Evolutionary conservation across 1,140 invertebrate species (phyloP), one percentile per base, ranked within the genome.

Genomic region (Papilio helenus): DNA sequence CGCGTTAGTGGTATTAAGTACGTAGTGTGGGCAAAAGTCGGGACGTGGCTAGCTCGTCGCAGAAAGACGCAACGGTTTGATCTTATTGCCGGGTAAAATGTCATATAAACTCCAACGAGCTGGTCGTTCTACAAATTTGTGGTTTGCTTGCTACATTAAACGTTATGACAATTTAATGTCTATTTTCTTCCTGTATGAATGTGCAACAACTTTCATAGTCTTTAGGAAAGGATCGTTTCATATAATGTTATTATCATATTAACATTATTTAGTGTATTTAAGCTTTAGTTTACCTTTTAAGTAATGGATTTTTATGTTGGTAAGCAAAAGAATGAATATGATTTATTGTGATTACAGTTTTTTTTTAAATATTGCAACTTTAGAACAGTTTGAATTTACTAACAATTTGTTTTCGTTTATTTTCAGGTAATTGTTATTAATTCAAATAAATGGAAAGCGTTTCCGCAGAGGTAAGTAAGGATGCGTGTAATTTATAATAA

Each of bases 51-150:
- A 65, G 55, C 76, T 18, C 26, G 46, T 16, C 44, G 74, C 16
- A 26, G 55, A 44, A 65, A 77, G 76, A 77, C 42, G 76, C 51
- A 34, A 34, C 29, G 29, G 42, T 44, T 72, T 58, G 49, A 29
- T 76, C 73, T 55, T 76, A 76, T 76, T 76, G 73, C 49, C 73
- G 73, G 73, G 29, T 76, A 76, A 39, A 76, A 34, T 58, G 73
- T 76, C 20, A 76, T 76, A 76, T 76, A 55, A 76, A 58, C 49
- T 76, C 49, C 49, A 76, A 55, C 49, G 49, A 55, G 49, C 49
- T 49, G 18, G 49, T n/a, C 73, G 49, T 76, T 76, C 29, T 58
- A 76, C 72, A 58, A 55, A 76, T 76, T 76, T 76, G 73, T 76
- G 73, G 73, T 44, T 68, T 26, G 44, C 72, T 49, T 44, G 72